phyloP scores from a whole-genome alignment of 2,888 invertebrate genomes.

The Synergus laeviventris region DNA sequence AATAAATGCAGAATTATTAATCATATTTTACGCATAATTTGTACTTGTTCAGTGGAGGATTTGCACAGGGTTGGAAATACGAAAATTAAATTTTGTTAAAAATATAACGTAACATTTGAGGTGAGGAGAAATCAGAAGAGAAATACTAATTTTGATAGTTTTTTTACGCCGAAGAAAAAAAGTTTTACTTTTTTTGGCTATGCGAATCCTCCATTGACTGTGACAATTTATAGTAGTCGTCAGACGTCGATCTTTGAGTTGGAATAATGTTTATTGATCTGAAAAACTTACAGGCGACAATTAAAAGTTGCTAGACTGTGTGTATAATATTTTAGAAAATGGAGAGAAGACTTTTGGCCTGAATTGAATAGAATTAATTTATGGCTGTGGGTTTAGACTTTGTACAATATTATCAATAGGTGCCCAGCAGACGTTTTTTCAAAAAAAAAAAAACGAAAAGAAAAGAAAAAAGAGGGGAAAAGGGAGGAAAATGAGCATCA shows the following conservation, averaged over 20 bases:
- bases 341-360: neutral
- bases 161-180: neutral
- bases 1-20: conserved; percentile 31
- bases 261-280: conserved; percentile 34
- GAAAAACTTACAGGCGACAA: conserved; percentile 12
- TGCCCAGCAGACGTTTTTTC: conserved; percentile 12
- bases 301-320: neutral
- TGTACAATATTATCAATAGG: conserved; percentile 34
- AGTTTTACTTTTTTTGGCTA: conserved; percentile 8
- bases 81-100: neutral
- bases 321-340: conserved; percentile 2
- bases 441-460: no score
- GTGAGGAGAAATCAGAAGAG: neutral
- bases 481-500: neutral
- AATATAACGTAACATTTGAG: neutral
- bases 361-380: neutral
- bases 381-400: neutral
- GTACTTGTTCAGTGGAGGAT: conserved; percentile 30
- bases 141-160: neutral
- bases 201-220: conserved; percentile 45
- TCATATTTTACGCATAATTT: conserved; percentile 21
- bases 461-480: no score
- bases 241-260: conserved; percentile 12
- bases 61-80: neutral
- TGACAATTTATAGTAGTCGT: conserved; percentile 28